These are phyloP conservation scores for Amaurobius ferox DNA, from an alignment of 2,888 invertebrate genomes.

Conservation along the genomic window DNA sequence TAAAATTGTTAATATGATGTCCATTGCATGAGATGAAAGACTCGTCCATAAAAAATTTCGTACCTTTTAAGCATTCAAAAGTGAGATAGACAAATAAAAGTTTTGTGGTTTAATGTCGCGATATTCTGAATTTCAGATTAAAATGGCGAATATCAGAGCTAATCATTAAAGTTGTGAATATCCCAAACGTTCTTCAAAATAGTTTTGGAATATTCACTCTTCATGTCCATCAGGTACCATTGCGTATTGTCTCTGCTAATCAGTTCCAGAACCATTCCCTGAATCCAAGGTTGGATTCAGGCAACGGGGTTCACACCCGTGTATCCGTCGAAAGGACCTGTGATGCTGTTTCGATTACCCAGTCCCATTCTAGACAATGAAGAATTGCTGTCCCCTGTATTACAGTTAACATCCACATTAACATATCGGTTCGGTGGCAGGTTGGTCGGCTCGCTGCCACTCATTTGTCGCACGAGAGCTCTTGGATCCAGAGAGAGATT, in stretches of 20 bases:
- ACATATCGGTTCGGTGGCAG: slow-evolving; percentile 44
- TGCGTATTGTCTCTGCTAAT: neutral
- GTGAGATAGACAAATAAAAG: neutral
- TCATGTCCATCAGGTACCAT: slow-evolving; percentile 4
- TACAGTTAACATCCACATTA: slow-evolving; percentile 65
- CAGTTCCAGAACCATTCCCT: neutral
- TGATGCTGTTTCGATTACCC: slow-evolving; percentile 30
- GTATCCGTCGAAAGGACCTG: slow-evolving; percentile 58
- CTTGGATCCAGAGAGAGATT: slow-evolving; percentile 53
- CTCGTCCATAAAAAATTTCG: neutral
- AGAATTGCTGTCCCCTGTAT: slow-evolving; percentile 38
- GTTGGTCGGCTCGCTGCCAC: slow-evolving; percentile 22
- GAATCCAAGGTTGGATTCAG: too few species aligned
- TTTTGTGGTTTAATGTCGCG: neutral
- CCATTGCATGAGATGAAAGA: too few species aligned
- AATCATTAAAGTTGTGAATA: neutral
- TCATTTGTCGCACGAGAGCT: slow-evolving; percentile 44
- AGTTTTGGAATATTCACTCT: neutral
- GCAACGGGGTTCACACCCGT: slow-evolving; percentile 69
- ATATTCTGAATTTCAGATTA: neutral
- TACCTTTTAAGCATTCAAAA: neutral
- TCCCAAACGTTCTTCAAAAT: too few species aligned
- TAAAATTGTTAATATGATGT: neutral
- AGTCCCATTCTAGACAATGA: slow-evolving; percentile 18
- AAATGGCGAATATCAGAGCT: neutral